A percentile compares a stretch with the other conserved stretches of the same genome.
Conservation (phyloP, 1,140 invertebrate genomes). For the Pristionchus pacificus region DNA sequence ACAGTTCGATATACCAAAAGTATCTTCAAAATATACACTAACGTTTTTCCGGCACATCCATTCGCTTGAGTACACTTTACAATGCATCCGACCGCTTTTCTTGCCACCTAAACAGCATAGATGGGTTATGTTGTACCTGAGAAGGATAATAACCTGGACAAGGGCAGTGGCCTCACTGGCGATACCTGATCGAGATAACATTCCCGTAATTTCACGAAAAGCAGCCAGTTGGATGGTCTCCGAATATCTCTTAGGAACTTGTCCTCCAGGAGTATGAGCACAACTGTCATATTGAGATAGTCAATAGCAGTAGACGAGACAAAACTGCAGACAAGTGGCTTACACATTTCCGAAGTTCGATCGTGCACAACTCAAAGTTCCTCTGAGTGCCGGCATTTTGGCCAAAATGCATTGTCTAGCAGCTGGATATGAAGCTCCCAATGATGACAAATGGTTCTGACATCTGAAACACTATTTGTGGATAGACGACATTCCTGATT, state of each 20-base stretch:
- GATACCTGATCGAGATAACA: slow-evolving; percentile 27
- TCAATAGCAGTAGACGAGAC: not conserved
- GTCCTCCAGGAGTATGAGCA: slow-evolving; percentile 21
- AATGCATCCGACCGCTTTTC: not conserved
- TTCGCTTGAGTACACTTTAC: not conserved
- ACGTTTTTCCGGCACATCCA: not conserved
- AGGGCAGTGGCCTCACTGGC: not conserved
- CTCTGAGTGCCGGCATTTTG: slow-evolving; percentile 21
- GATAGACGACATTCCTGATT: not conserved
- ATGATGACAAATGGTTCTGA: slow-evolving; percentile 19
- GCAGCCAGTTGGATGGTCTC: slow-evolving; percentile 36
- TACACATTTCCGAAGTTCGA: slow-evolving; percentile 14
- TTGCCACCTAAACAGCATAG: not conserved
- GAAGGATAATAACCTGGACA: not conserved
- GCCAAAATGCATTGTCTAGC: slow-evolving; percentile 26
- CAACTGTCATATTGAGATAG: slow-evolving; percentile 18
- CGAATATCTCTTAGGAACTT: slow-evolving; percentile 30
- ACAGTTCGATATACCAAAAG: no score
- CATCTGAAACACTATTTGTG: not conserved
- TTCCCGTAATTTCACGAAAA: slow-evolving; percentile 33
- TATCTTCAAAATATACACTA: not conserved
- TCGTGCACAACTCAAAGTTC: slow-evolving; percentile 23
- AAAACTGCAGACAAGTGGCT: not conserved
- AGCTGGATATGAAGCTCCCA: slow-evolving; percentile 31
- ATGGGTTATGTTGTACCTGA: not conserved